Evolutionary conservation across 2,888 invertebrate genomes (phyloP), one percentile per base, ranked within the genome.

Genomic region (Oligia latruncula): DNA sequence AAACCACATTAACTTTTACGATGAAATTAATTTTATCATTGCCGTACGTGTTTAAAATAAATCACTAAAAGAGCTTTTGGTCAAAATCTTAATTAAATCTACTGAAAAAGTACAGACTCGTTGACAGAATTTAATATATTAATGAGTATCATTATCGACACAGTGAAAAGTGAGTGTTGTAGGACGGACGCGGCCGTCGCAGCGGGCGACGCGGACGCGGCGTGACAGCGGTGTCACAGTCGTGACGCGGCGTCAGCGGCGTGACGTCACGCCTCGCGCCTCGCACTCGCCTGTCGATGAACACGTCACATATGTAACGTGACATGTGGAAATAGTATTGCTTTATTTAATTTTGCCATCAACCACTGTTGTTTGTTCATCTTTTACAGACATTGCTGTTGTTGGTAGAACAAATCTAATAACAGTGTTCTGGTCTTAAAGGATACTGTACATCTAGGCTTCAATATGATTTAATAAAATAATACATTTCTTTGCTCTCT

Each of bases 321-420:
- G 95, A 95, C 95, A 92, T 82, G 91, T 92, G 95, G 94, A 95
- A 95, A 95, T 95, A 94, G 94, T 94, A 92, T 94, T 94, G 93
- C 92, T 93, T 94, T 95, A 95, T 95, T 95, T 94, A 93, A 95
- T 95, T 94, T 92, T 88, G 90, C 77, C 85, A 86, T 88, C 86
- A 92, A 92, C 88, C 89, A 89, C 80, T 85, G 78, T 84, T 85
- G 82, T 86, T 90, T 92, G 87, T 81, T 86, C 81, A 77, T 86
- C 82, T 86, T 87, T 82, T n/a, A 55, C 52, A 55, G 62, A 72
- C 9, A 52, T 58, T 40, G 52, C 2, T 60, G n/a, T 52, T 52
- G 13, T 81, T 81, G n/a, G 52, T 55, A 82, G 62, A 9, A 13
- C 2, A 75, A 68, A 55, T 67, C 17, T 40, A n/a, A 60, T 74